These are phyloP conservation scores for Pollachius pollachius DNA, from an alignment of 2,113 vertebrate genomes.

Conservation along the genomic window DNA sequence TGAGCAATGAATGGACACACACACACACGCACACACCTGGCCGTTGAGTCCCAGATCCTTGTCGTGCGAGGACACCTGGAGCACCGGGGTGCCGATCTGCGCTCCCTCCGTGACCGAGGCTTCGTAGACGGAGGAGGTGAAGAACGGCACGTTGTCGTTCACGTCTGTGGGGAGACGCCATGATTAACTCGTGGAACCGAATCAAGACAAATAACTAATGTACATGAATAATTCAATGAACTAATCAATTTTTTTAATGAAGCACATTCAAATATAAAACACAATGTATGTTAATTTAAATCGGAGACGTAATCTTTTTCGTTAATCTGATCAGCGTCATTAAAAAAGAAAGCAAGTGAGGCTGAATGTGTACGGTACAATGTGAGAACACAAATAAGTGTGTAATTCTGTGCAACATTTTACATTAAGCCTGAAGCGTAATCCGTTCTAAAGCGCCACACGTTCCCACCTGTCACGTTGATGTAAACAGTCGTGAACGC, in stretches of 20 bases:
- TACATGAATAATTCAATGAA: too few species aligned
- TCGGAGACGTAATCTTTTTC: too few species aligned
- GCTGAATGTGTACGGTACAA: too few species aligned
- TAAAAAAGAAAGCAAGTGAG: too few species aligned
- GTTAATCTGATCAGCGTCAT: too few species aligned
- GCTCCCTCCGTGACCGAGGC: conserved; percentile 82
- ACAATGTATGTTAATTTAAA: too few species aligned
- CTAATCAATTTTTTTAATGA: too few species aligned
- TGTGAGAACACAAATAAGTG: too few species aligned
- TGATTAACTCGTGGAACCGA: background rate
- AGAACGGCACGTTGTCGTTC: conserved; percentile 91
- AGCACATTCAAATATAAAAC: too few species aligned
- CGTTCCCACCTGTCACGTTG: conserved; percentile 80
- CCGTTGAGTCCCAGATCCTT: conserved; percentile 85
- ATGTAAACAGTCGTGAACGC: conserved; percentile 81
- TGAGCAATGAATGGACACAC: too few species aligned
- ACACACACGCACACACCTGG: conserved; percentile 67
- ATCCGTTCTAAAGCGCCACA: background rate
- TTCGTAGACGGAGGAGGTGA: conserved; percentile 89
- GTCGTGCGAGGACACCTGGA: conserved; percentile 85
- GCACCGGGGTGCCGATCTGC: conserved; percentile 75
- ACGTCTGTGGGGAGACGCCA: conserved; percentile 73
- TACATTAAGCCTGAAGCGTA: too few species aligned
- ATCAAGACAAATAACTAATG: background rate
- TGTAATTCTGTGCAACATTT: too few species aligned